These are phyloP conservation scores for Toxostoma redivivum DNA, from an alignment of 2,113 vertebrate species.

Conservation along the genomic window DNA sequence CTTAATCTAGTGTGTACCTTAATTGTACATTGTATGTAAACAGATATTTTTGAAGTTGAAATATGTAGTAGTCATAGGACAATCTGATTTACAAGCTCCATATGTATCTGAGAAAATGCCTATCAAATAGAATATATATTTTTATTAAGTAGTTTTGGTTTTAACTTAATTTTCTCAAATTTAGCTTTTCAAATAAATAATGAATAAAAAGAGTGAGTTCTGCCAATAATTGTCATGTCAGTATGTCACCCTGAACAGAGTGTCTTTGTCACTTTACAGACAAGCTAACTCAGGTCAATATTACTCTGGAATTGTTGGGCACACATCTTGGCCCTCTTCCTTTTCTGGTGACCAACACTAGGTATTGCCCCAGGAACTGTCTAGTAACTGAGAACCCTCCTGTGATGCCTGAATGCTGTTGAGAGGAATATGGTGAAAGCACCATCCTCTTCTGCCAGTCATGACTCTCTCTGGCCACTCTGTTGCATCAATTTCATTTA, in stretches of 20 bases:
- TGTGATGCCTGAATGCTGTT: neutral
- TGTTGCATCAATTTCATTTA: neutral
- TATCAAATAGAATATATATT: neutral
- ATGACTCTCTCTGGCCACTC: neutral
- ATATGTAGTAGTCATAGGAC: neutral
- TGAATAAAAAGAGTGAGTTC: neutral
- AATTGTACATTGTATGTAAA: neutral
- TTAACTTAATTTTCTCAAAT: neutral
- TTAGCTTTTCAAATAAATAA: neutral
- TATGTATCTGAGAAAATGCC: neutral
- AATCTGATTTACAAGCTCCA: neutral
- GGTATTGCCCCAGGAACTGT: neutral
- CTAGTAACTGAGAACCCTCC: neutral
- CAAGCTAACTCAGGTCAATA: neutral
- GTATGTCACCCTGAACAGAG: neutral
- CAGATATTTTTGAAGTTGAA: neutral
- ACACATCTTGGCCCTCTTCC: neutral
- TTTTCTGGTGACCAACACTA: neutral
- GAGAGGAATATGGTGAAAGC: neutral
- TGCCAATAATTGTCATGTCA: neutral
- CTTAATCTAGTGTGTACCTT: neutral
- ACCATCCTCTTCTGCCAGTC: neutral
- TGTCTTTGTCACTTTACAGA: neutral
- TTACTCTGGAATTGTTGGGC: accelerated
- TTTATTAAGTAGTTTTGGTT: neutral